Conservation (phyloP, 2,888 invertebrate genomes). For the Abrostola tripartita region DNA sequence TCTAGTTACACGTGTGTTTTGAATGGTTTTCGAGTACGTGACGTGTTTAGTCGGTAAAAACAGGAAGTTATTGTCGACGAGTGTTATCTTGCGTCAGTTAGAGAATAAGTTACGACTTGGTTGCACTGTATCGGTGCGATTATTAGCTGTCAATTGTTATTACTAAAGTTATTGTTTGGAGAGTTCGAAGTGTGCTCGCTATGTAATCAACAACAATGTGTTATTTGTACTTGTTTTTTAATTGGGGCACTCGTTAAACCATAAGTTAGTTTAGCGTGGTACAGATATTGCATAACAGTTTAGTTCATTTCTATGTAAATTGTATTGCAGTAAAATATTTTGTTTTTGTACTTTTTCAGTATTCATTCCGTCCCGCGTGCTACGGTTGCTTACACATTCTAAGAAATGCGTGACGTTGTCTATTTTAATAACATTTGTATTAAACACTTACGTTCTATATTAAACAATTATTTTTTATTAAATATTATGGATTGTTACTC, state of each 20-base stretch:
- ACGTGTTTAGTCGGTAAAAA: slow-evolving; percentile 33
- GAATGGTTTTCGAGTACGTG: slow-evolving; percentile 32
- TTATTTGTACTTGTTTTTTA: slow-evolving; percentile 21
- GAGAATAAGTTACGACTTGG: slow-evolving; percentile 44
- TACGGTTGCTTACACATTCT: slow-evolving; percentile 19
- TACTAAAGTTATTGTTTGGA: slow-evolving; percentile 35
- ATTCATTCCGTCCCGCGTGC: slow-evolving; percentile 25
- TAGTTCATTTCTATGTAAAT: slow-evolving; percentile 6
- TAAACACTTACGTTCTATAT: neutral
- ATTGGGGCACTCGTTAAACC: slow-evolving; percentile 24
- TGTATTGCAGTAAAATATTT: slow-evolving; percentile 14
- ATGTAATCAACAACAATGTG: slow-evolving; percentile 27
- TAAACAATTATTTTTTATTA: neutral
- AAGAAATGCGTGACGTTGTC: slow-evolving; percentile 21
- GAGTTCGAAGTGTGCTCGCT: slow-evolving; percentile 10
- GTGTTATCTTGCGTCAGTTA: slow-evolving; percentile 45
- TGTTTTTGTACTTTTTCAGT: slow-evolving; percentile 33
- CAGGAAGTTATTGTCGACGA: slow-evolving; percentile 48
- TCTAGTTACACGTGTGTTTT: slow-evolving; percentile 42
- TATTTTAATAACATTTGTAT: slow-evolving; percentile 37
- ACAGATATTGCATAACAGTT: slow-evolving; percentile 16
- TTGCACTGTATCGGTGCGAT: slow-evolving; percentile 28
- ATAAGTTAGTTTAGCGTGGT: slow-evolving; percentile 5
- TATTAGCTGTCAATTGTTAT: slow-evolving; percentile 43
- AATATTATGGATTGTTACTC: neutral